Percentiles rank a stretch among this genome's conserved stretches.
Conservation (phyloP, 2,888 invertebrate genomes). For the Polymixis lichenea region DNA sequence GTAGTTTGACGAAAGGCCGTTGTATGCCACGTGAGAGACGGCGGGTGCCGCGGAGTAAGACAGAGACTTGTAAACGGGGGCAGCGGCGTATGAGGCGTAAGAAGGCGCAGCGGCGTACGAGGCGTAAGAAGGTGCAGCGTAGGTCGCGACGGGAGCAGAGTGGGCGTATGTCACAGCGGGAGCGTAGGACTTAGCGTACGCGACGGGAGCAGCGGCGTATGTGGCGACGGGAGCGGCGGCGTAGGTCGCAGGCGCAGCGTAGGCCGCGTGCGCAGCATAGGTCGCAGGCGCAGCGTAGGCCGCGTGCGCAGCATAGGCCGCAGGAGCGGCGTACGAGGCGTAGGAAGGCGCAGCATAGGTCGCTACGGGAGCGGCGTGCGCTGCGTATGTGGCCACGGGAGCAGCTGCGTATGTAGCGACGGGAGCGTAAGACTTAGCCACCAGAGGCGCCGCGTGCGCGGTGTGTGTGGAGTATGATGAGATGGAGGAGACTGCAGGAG, state of each 20-base stretch:
- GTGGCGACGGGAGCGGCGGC: constrained; percentile 86
- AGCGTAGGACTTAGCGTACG: constrained; percentile 77
- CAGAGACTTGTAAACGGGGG: constrained; percentile 81
- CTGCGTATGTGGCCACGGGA: constrained; percentile 72
- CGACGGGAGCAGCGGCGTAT: constrained; percentile 84
- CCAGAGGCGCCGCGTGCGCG: constrained; percentile 65
- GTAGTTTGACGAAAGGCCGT: constrained; percentile 90
- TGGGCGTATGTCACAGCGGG: constrained; percentile 66
- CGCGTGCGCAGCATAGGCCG: constrained; percentile 82
- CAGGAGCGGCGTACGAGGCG: constrained; percentile 75
- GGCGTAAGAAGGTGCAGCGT: constrained; percentile 59
- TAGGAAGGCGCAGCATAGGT: constrained; percentile 67
- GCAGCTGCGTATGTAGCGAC: constrained; percentile 69
- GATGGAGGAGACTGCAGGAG: constrained; percentile 80
- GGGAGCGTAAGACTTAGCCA: constrained; percentile 84
- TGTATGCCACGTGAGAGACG: constrained; percentile 92
- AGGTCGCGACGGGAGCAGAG: constrained; percentile 63
- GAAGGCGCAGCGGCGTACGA: constrained; percentile 59
- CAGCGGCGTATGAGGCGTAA: constrained; percentile 64
- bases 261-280: constrained; percentile 87
- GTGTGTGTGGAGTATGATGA: constrained; percentile 77
- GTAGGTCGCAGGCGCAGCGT: constrained; percentile 67
- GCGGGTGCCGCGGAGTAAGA: constrained; percentile 90
- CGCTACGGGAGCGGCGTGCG: constrained; percentile 70
- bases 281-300: constrained; percentile 79